A percentile compares a stretch with the other conserved stretches of the same genome.
Evolutionary conservation across 2,888 invertebrate genomes (phyloP).

Genomic region (Reticulitermes lucifugus): DNA sequence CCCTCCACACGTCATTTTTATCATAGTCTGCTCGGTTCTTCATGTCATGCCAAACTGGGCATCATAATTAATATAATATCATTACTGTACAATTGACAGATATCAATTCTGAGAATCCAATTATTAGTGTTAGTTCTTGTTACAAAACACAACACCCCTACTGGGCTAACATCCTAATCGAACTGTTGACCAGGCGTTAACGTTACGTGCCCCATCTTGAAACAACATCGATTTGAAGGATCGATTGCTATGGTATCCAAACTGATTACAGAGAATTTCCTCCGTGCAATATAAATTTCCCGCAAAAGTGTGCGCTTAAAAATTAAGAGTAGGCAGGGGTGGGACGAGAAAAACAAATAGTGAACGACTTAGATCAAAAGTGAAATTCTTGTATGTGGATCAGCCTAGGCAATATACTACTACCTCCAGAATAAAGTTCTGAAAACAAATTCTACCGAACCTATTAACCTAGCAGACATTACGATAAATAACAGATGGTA

Average conservation of each 20-base stretch:
- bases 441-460: no score
- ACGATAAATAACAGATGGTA: no score
- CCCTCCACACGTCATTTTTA: constrained; percentile 42
- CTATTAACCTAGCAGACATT: no score
- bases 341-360: no score
- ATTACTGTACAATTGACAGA: neutral
- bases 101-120: neutral
- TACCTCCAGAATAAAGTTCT: no score
- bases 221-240: neutral
- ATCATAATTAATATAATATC: neutral
- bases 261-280: no score
- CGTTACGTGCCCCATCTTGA: constrained; percentile 33
- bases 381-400: no score
- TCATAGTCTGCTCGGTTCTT: constrained; percentile 11
- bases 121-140: neutral
- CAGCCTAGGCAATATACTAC: no score
- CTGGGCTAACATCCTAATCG: constrained; percentile 5
- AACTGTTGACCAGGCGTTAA: constrained; percentile 28
- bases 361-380: no score
- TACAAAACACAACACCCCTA: neutral
- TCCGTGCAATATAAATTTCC: no score
- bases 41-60: constrained; percentile 10
- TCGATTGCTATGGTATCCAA: neutral
- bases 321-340: no score
- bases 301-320: no score